Evolutionary conservation across 2,797 vertebrate genomes (phyloP), one percentile per base, ranked within the genome.

Genomic region (Sandelia bainsii): DNA sequence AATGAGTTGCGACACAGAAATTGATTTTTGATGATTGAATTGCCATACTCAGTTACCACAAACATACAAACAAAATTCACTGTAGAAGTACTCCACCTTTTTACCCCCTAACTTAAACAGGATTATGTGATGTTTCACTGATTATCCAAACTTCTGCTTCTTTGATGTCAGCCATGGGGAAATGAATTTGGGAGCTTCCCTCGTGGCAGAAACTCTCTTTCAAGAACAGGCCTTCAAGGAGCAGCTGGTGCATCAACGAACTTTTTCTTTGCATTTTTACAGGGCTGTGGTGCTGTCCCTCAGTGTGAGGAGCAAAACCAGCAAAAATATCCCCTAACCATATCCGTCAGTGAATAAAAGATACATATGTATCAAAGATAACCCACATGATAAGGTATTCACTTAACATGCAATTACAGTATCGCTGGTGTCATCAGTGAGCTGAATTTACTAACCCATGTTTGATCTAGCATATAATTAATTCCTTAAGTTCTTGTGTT

Each of bases 401-500:
- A 12, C 61, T 75, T 57, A 72, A 79, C 72, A 50, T 62, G 68
- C 27, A 63, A 77, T 68, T 49, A 62, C 56, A 62, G 34, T 56
- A 17, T 64, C 76, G 49, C 66, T 62, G 68, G 57, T 69, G 49
- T 78, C 58, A 80, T 77, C 75, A 80, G 54, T 29, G 61, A 77
- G 63, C 81, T 75, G 75, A 68, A 79, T 88, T 68, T 73, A 71
- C 86, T 74, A 83, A 89, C 83, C 77, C 68, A 70, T 86, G 82
- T 91, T 93, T 93, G 85, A 93, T 90, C 88, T 78, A 63, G 75
- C 63, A 69, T 89, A 37, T 37, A 91, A 93, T 94, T 93, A 93
- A 94, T 93, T 93, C 86, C 80, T 91, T 89, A 93, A 90, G 85
- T 93, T 93, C 83, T 87, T 56, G 78, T 92, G 87, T 91, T 93